Conservation (phyloP, 2,888 invertebrate genomes). For the Aphidoletes aphidimyza region DNA sequence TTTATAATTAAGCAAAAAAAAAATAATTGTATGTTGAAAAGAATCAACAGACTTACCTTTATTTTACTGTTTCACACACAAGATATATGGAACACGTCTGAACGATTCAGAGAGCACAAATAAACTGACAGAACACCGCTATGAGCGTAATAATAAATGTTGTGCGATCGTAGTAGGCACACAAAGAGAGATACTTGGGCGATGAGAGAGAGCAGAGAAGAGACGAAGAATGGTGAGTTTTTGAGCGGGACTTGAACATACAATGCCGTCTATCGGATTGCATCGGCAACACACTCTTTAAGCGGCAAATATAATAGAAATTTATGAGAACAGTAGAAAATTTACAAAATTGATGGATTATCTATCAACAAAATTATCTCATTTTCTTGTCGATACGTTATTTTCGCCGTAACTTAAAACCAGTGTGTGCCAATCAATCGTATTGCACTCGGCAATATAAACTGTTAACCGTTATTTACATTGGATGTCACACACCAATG, state of each 20-base stretch:
- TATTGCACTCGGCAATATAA: too few species aligned
- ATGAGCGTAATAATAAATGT: conserved; percentile 17
- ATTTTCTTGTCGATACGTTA: too few species aligned
- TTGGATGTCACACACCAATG: too few species aligned
- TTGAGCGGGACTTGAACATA: background rate
- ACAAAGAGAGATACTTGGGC: background rate
- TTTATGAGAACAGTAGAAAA: background rate
- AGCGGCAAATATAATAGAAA: background rate
- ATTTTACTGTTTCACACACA: conserved; percentile 28
- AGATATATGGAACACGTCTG: conserved; percentile 11
- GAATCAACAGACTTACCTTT: conserved; percentile 39
- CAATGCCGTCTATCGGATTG: background rate
- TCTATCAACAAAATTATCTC: too few species aligned
- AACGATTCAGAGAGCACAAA: conserved; percentile 50
- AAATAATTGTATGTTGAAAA: background rate
- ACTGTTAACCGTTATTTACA: too few species aligned
- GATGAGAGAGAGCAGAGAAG: background rate
- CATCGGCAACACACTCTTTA: background rate
- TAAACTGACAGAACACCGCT: conserved; percentile 52
- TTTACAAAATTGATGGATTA: too few species aligned
- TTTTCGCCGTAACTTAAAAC: too few species aligned
- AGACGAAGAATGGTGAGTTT: background rate
- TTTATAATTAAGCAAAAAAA: conserved; percentile 37
- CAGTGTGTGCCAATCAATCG: too few species aligned
- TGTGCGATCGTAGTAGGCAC: background rate